These are phyloP conservation scores for Gouania willdenowi DNA, from an alignment of 2,797 vertebrate species.

Conservation along the genomic window DNA sequence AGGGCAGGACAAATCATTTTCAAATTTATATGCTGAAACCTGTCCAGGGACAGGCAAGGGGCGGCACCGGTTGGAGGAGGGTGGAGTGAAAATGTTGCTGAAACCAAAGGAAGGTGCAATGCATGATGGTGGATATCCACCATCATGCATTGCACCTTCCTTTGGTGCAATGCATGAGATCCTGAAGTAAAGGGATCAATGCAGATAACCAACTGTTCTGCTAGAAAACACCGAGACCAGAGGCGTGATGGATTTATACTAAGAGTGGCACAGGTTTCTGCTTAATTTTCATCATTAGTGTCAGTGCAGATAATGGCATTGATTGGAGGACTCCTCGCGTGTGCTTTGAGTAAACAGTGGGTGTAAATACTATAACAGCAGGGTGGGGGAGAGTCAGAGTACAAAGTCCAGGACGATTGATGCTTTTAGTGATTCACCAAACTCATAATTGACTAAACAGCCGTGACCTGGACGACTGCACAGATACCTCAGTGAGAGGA, in stretches of 20 bases:
- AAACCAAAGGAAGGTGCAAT: constrained; percentile 46
- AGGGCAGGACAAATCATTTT: constrained; percentile 97
- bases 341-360: constrained; percentile 75
- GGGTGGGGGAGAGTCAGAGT: constrained; percentile 70
- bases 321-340: constrained; percentile 71
- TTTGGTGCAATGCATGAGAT: constrained; percentile 38
- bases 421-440: constrained; percentile 59
- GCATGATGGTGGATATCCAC: constrained; percentile 12
- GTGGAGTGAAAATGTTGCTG: constrained; percentile 43
- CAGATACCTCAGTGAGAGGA: constrained; percentile 58
- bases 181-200: constrained; percentile 17
- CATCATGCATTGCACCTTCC: constrained; percentile 32
- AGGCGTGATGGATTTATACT: constrained; percentile 15
- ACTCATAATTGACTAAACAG: constrained; percentile 70
- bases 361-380: constrained; percentile 79
- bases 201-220: constrained; percentile 23
- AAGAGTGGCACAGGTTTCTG: constrained; percentile 15
- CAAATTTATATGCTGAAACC: constrained; percentile 94
- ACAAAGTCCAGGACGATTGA: constrained; percentile 65
- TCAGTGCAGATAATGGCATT: constrained; percentile 72
- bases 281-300: constrained; percentile 42
- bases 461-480: constrained; percentile 65
- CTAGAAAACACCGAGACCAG: constrained; percentile 16
- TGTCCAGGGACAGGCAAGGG: constrained; percentile 80
- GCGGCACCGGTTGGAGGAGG: constrained; percentile 52